phyloP scores from a whole-genome alignment of 2,888 invertebrate genomes.

The Orgyia antiqua region DNA sequence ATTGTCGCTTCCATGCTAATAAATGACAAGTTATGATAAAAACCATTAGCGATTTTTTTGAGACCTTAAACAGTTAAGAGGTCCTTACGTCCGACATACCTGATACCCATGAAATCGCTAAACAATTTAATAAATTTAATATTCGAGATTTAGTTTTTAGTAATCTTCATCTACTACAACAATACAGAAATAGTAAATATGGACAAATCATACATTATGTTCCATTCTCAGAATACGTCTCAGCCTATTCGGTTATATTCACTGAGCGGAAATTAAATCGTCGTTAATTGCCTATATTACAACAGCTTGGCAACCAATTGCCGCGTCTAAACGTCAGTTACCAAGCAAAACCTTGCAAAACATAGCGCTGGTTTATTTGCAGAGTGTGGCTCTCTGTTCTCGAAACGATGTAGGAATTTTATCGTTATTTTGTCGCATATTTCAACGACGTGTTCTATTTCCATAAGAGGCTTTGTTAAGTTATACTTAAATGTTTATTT shows the following conservation, averaged over 20 bases:
- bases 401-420: conserved; percentile 7
- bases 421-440: conserved; percentile 18
- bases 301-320: conserved; percentile 12
- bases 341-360: conserved; percentile 7
- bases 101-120: too few species aligned
- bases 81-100: too few species aligned
- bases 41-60: too few species aligned
- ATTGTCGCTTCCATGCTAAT: too few species aligned
- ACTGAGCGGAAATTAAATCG: conserved; percentile 9
- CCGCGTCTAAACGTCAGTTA: conserved; percentile 7
- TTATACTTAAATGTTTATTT: conserved; percentile 14
- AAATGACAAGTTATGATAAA: too few species aligned
- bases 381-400: conserved; percentile 1
- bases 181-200: neutral
- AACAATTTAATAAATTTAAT: too few species aligned
- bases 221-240: too few species aligned
- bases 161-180: neutral
- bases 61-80: too few species aligned
- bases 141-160: too few species aligned
- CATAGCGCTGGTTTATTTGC: conserved; percentile 2
- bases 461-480: conserved; percentile 24
- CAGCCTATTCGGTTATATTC: neutral
- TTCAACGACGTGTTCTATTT: conserved; percentile 21
- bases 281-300: conserved; percentile 11
- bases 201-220: too few species aligned